These are phyloP conservation scores for Archegozetes longisetosus DNA, from an alignment of 1,140 invertebrate genomes.

Conservation along the genomic window DNA sequence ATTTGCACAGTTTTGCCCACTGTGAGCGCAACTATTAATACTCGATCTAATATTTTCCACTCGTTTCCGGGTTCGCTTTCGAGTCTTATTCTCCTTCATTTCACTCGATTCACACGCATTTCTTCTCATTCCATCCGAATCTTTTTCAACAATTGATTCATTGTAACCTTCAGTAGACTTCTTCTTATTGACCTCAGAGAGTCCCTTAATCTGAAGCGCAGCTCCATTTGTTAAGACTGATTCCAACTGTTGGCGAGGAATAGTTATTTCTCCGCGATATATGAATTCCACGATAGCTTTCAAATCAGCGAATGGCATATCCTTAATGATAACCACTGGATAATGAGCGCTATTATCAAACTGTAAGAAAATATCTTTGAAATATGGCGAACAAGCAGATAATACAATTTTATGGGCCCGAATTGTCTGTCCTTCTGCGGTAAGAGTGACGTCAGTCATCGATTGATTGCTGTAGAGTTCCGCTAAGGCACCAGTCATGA, in stretches of 20 bases:
- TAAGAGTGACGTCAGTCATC: conserved; percentile 73
- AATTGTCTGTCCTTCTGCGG: conserved; percentile 77
- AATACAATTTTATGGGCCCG: conserved; percentile 88
- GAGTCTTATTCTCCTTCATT: too few relatives aligned
- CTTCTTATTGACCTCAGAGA: too few relatives aligned
- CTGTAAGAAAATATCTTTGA: conserved; percentile 14
- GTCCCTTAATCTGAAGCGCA: too few relatives aligned
- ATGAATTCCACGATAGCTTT: conserved; percentile 75
- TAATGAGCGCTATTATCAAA: conserved; percentile 42
- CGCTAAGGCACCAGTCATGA: conserved; percentile 7
- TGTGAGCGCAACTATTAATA: too few relatives aligned
- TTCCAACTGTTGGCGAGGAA: conserved; percentile 62
- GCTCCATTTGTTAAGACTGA: too few relatives aligned
- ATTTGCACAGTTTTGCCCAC: too few relatives aligned
- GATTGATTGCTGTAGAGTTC: conserved; percentile 28
- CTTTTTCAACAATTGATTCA: too few relatives aligned
- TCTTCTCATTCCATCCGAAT: too few relatives aligned
- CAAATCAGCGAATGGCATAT: conserved; percentile 62
- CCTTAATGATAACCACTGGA: conserved; percentile 64
- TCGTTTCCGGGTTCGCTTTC: too few relatives aligned
- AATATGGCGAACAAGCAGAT: conserved; percentile 38
- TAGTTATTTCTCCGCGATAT: conserved; percentile 78
- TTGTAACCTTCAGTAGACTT: too few relatives aligned
- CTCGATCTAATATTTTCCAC: too few relatives aligned
- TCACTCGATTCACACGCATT: too few relatives aligned